These are phyloP conservation scores for Opisthograptis luteolata DNA, from an alignment of 2,888 invertebrate genomes.

Conservation along the genomic window DNA sequence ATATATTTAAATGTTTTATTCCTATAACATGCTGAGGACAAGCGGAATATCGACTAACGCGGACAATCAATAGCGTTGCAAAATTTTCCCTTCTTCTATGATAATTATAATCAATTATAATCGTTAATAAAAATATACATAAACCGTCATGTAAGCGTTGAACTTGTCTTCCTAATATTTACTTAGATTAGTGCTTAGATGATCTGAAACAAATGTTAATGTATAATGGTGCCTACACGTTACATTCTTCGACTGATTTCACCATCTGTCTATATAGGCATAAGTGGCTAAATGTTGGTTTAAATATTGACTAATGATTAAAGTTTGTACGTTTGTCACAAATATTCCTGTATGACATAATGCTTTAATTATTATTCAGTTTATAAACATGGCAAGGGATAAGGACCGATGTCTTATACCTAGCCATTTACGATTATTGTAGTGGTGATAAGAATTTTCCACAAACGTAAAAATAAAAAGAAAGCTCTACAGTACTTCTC, in stretches of 20 bases:
- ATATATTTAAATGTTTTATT: no score
- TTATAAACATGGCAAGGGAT: neutral
- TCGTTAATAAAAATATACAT: neutral
- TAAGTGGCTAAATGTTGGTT: conserved; percentile 3
- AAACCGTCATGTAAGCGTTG: conserved; percentile 1
- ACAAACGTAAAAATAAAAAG: no score
- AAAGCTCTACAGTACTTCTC: no score
- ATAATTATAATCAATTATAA: no score
- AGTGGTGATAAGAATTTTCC: no score
- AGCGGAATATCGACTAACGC: no score
- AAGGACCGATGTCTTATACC: no score
- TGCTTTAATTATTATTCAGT: conserved; percentile 3
- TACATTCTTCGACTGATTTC: conserved; percentile 22
- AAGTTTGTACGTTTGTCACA: neutral
- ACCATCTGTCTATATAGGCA: conserved; percentile 9
- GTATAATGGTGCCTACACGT: conserved; percentile 14
- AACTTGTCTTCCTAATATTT: conserved; percentile 20
- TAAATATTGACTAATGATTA: conserved; percentile 7
- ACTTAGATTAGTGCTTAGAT: neutral
- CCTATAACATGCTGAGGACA: no score
- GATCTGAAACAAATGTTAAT: conserved; percentile 10
- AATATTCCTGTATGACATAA: neutral
- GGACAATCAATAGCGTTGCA: no score
- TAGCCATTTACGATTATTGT: no score
- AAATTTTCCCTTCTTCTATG: no score